phyloP scores from a whole-genome alignment of 2,888 invertebrate species.

The Aphodius sticticus region DNA sequence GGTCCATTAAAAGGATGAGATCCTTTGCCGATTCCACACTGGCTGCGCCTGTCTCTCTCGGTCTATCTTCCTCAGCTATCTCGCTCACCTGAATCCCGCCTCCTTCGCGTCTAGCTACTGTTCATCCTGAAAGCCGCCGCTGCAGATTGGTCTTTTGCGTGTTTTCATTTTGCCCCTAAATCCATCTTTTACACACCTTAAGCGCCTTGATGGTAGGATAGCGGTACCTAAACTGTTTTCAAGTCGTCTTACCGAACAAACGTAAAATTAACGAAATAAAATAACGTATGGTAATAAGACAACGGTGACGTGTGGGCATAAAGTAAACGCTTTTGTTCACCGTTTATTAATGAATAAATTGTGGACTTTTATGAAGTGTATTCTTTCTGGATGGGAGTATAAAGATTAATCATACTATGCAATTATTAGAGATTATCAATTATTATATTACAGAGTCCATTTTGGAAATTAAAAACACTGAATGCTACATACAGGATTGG shows the following conservation, averaged over 20 bases:
- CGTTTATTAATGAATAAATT: too few relatives aligned
- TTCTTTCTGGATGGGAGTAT: too few relatives aligned
- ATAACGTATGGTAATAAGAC: too few relatives aligned
- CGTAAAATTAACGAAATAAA: not conserved
- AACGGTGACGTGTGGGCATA: too few relatives aligned
- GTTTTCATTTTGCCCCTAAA: slow-evolving; percentile 56
- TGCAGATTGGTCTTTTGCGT: slow-evolving; percentile 61
- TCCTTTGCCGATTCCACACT: not conserved
- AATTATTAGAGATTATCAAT: too few relatives aligned
- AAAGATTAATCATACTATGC: too few relatives aligned
- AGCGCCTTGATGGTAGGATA: slow-evolving; percentile 50
- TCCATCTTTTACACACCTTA: slow-evolving; percentile 58
- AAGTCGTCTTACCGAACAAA: not conserved
- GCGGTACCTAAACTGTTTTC: slow-evolving; percentile 46
- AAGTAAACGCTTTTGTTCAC: too few relatives aligned
- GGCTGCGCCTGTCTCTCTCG: slow-evolving; percentile 39
- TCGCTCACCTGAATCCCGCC: slow-evolving; percentile 20
- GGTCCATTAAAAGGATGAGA: slow-evolving; percentile 47
- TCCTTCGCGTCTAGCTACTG: slow-evolving; percentile 32
- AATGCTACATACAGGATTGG: too few relatives aligned
- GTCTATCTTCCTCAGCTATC: not conserved
- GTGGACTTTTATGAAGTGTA: too few relatives aligned
- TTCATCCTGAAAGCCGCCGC: slow-evolving; percentile 52
- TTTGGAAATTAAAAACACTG: too few relatives aligned
- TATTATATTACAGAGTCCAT: too few relatives aligned